phyloP scores from a whole-genome alignment of 1,140 invertebrate genomes.

The Drosophila triauraria region DNA sequence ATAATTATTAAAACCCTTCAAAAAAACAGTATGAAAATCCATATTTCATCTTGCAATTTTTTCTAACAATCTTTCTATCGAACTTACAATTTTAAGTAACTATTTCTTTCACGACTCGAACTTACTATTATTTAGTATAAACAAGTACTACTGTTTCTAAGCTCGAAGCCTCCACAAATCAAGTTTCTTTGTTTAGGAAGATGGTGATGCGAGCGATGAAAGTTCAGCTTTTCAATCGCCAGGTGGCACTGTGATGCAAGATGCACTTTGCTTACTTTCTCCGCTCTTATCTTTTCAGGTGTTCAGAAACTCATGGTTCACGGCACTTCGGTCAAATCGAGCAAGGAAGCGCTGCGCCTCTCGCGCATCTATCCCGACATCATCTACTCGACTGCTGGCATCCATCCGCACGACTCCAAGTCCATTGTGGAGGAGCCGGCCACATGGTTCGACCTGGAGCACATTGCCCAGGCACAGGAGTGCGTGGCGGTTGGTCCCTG shows the following conservation, averaged over 20 bases:
- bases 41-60: no score
- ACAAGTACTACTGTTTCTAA: not conserved
- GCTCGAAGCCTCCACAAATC: constrained; percentile 1
- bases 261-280: constrained; percentile 59
- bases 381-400: constrained; percentile 97
- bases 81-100: not conserved
- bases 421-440: constrained; percentile 93
- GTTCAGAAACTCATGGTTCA: constrained; percentile 98
- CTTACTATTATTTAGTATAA: not conserved
- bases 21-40: no score
- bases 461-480: constrained; percentile 92
- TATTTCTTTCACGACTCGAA: not conserved
- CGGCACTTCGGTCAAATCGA: constrained; percentile 94
- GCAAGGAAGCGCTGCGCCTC: constrained; percentile 95
- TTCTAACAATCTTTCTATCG: not conserved
- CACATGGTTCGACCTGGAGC: constrained; percentile 89
- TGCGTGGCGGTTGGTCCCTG: constrained; percentile 98
- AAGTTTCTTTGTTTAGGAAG: not conserved
- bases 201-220: constrained; percentile 8
- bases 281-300: constrained; percentile 86
- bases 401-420: constrained; percentile 98
- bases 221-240: constrained; percentile 4
- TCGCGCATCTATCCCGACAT: constrained; percentile 95
- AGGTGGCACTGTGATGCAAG: constrained; percentile 26
- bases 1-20: no score